phyloP scores from a whole-genome alignment of 2,113 vertebrate genomes.

The Mesitornis unicolor region DNA sequence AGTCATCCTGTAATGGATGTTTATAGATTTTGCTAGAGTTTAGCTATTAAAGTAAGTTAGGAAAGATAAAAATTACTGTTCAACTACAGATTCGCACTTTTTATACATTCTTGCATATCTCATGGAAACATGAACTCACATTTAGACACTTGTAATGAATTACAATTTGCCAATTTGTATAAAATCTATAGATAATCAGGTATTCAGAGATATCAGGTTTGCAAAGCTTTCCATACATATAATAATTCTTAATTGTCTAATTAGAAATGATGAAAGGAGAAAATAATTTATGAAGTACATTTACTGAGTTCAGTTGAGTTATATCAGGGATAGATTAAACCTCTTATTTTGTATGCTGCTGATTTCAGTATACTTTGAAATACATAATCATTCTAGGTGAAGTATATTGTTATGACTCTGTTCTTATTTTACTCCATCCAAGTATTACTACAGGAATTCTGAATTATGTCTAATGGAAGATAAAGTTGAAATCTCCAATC shows the following conservation, averaged over 20 bases:
- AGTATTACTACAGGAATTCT: background rate
- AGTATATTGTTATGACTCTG: background rate
- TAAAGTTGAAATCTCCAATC: background rate
- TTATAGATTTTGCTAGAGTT: background rate
- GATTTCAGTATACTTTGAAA: background rate
- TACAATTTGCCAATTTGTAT: background rate
- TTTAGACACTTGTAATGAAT: background rate
- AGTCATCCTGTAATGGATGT: background rate
- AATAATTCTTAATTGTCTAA: background rate
- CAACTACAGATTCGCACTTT: background rate
- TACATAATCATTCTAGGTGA: background rate
- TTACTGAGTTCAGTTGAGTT: background rate
- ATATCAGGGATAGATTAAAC: background rate
- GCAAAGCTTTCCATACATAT: background rate
- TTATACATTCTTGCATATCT: background rate
- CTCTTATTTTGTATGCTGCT: background rate
- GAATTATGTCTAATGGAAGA: background rate
- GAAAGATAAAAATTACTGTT: background rate
- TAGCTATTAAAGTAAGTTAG: background rate
- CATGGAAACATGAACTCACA: background rate
- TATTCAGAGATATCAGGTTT: background rate
- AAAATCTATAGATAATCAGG: background rate
- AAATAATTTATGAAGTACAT: background rate
- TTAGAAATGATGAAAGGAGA: background rate
- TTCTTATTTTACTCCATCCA: background rate